Evolutionary conservation across 2,113 vertebrate species (phyloP), one percentile per base, ranked within the genome.

Genomic region (Oreochromis spilurus): DNA sequence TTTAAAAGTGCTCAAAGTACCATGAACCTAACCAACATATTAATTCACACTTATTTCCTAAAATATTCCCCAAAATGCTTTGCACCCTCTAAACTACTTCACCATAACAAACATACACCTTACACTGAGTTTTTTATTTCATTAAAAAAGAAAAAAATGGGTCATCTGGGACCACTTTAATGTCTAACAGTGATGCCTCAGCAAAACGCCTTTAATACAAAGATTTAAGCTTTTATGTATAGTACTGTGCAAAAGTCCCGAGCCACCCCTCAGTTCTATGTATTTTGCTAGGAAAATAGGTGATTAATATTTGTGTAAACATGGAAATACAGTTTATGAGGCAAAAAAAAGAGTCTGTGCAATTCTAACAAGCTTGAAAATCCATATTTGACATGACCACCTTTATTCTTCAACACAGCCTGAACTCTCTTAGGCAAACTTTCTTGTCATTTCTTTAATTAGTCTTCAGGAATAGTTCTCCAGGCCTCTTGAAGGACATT

Each of bases 11-110:
- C 89, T 92, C 52, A 83, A 89, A 50, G 84, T 40, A 89, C 86
- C 89, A 87, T 90, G 87, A 82, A 88, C 88, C 90, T 94, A 94
- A 94, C 91, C 90, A 84, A 81, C 54, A 89, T 82, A 94, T 92
- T 92, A 94, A 93, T 93, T 91, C 86, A 91, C 88, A 87, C 81
- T 90, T 87, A 84, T 88, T 88, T 55, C 38, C 83, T 90, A 90
- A 89, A 93, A 84, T 89, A 87, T 85, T 89, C 24, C 80, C 84
- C 81, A 40, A 92, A 93, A 91, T 81, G 88, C 93, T 93, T 95
- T 92, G 79, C 90, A 91, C 80, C 94, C 84, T 91, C 88, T 91
- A 57, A 93, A 93, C 89, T 78, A 91, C 87, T 84, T 79, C 24
- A 88, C 52, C 79, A 70, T 93, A 94, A 94, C 94, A 92, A 79